Conservation (phyloP, 2,797 vertebrate species). For the Discoglossus pictus region DNA sequence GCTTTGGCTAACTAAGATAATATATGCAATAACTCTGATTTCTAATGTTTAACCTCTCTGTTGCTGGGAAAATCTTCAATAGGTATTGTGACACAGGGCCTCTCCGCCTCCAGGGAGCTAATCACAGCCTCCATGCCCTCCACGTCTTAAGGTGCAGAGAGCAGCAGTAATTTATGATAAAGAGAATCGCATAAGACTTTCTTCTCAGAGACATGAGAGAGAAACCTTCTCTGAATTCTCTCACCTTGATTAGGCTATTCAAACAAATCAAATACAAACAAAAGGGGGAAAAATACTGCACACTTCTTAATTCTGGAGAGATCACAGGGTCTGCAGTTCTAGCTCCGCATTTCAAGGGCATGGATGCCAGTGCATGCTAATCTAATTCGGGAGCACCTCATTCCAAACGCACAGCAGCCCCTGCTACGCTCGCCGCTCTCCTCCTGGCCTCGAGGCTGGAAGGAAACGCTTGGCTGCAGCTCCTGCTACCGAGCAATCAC, state of each 20-base stretch:
- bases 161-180: constrained; percentile 15
- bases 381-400: constrained; percentile 14
- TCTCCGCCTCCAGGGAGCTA: no score
- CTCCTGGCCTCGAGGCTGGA: constrained; percentile 12
- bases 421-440: background rate
- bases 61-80: no score
- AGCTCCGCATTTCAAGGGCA: constrained; percentile 24
- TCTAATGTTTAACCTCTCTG: no score
- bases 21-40: no score
- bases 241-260: constrained; percentile 30
- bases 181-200: constrained; percentile 3
- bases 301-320: constrained; percentile 26
- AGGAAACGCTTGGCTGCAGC: constrained; percentile 12
- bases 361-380: constrained; percentile 13
- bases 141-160: background rate
- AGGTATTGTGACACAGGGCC: no score
- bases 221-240: constrained; percentile 14
- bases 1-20: no score
- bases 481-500: constrained; percentile 10
- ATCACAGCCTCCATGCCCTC: no score
- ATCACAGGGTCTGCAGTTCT: constrained; percentile 20
- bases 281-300: constrained; percentile 3
- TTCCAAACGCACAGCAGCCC: constrained; percentile 18
- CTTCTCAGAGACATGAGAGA: constrained; percentile 8
- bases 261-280: constrained; percentile 32